Conservation (phyloP, 1,140 invertebrate genomes). For the Scaptodrosophila lebanonensis region DNA sequence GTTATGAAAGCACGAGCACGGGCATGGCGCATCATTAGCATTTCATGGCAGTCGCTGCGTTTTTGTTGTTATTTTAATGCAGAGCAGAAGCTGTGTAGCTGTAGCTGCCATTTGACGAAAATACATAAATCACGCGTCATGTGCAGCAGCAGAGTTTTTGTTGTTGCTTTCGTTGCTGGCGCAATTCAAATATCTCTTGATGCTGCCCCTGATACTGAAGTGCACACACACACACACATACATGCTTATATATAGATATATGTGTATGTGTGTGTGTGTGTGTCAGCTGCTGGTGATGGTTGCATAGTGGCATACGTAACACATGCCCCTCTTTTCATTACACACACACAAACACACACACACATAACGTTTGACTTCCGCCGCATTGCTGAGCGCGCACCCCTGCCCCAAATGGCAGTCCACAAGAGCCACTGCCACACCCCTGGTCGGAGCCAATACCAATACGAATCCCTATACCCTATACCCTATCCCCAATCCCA, state of each 20-base stretch:
- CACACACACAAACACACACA: no score
- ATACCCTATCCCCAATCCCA: conserved; percentile 39
- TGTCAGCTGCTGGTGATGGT: neutral
- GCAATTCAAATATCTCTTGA: conserved; percentile 63
- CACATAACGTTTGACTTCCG: conserved; percentile 75
- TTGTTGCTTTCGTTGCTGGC: conserved; percentile 36
- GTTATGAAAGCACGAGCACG: conserved; percentile 65
- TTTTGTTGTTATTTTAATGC: conserved; percentile 22
- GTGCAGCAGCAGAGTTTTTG: conserved; percentile 48
- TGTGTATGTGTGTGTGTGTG: conserved; percentile 1
- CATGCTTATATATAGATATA: conserved; percentile 7
- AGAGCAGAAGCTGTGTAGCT: conserved; percentile 31
- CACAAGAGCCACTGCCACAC: no score
- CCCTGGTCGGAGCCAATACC: no score
- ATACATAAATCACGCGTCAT: conserved; percentile 75
- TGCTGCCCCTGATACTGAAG: conserved; percentile 40
- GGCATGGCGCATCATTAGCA: conserved; percentile 64
- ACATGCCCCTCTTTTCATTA: conserved; percentile 73
- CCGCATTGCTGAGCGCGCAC: conserved; percentile 49
- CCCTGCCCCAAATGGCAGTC: neutral
- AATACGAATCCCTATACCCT: no score
- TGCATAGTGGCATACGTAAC: conserved; percentile 30
- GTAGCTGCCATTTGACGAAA: conserved; percentile 71
- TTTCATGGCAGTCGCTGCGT: conserved; percentile 54
- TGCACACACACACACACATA: conserved; percentile 22